Base-by-base conservation (phyloP, 2,888 invertebrate species). In the Gisinianus flammeolus region DNA sequence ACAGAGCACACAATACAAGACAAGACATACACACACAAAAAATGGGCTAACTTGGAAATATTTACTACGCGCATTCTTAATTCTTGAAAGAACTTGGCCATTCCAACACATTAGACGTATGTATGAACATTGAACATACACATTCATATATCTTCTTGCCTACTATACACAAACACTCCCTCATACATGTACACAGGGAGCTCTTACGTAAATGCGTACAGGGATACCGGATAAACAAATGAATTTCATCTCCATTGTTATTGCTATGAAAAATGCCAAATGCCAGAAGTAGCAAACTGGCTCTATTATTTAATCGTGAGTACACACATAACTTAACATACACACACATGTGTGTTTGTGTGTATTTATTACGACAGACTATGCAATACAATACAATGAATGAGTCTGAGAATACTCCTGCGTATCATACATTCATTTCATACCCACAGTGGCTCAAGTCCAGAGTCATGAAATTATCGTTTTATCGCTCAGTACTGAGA, bases 61-160 rank as follows among this genome's bases (percentile, higher is more conserved):
- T 54, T 54, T 54, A 54, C 54, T 54, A 54, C 54, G 54, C 54
- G n/a, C 54, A 54, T 16, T 54, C 16, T n/a, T n/a, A n/a, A 54
- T 54, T 54, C n/a, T 16, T 54, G 54, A 54, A 54, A 54, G 54
- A 54, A 54, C 16, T n/a, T n/a, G 44, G 44, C 44, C 6, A 44
- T 6, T 44, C n/a, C 16, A 54, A 4, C n/a, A 54, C 54, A 54
- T n/a, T 44, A 16, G 44, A 44, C 8, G n/a, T 19, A 54, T 3
- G 4, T 54, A 54, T 54, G n/a, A 54, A n/a, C 4, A 19, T n/a
- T 5, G 16, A n/a, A 54, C n/a, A 16, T 16, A 10, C 6, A 44
- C 8, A 44, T 6, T n/a, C 16, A n/a, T 16, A 54, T 54, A n/a
- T 54, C 3, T 54, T 54, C 4, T 54, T 3, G n/a, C 19, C 4